Percentiles rank a stretch among this genome's conserved stretches.
Conservation (phyloP, 64 coral and sea anemone genomes). For the Astreopora myriophthalma region DNA sequence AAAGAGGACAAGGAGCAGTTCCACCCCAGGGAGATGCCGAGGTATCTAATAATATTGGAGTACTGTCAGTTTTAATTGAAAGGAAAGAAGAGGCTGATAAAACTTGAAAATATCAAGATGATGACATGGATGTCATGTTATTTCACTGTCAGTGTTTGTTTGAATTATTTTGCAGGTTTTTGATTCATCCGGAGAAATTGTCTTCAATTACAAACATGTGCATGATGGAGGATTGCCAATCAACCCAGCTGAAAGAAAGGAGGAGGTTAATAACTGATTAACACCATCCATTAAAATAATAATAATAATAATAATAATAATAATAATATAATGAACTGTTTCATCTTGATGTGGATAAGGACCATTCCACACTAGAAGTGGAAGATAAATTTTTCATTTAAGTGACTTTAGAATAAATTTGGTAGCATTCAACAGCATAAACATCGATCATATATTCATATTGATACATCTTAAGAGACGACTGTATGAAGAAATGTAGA, state of each 20-base stretch:
- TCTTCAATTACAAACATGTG: background rate
- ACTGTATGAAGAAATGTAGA: too few relatives aligned
- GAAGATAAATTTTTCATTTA: too few relatives aligned
- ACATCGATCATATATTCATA: too few relatives aligned
- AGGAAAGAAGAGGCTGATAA: background rate
- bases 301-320: too few relatives aligned
- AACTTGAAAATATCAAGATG: background rate
- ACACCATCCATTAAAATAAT: too few relatives aligned
- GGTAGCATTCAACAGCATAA: too few relatives aligned
- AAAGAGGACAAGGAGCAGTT: background rate
- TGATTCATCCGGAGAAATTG: background rate
- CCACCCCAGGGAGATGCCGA: background rate
- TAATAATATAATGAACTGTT: too few relatives aligned
- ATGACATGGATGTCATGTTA: background rate
- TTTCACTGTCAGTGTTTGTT: background rate
- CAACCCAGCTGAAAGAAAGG: background rate
- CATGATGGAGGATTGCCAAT: background rate
- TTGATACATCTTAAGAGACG: too few relatives aligned
- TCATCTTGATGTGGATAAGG: too few relatives aligned
- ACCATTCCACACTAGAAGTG: too few relatives aligned
- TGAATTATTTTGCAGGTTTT: background rate
- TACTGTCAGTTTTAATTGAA: background rate
- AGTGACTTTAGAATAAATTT: too few relatives aligned
- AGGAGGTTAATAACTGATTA: background rate
- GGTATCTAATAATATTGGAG: background rate